Evolutionary conservation across 2,888 invertebrate genomes (phyloP), one percentile per base, ranked within the genome.

Genomic region (Pharmacophagus antenor): DNA sequence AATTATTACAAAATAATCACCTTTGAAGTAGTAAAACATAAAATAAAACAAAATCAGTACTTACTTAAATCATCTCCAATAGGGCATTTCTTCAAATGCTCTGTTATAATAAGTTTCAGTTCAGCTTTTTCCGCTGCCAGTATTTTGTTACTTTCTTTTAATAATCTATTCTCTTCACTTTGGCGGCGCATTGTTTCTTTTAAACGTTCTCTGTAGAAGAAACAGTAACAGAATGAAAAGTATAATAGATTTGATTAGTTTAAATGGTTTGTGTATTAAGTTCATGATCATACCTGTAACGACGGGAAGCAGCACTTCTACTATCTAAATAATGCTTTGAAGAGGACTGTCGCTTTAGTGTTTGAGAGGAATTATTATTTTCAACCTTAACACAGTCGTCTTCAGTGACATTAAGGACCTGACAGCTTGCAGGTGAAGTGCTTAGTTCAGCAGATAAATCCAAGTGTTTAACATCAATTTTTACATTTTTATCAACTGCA

Each of bases 281-380:
- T n/a, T n/a, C n/a, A n/a, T n/a, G n/a, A 22, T 31, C 23, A 56
- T 59, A 76, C 76, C 76, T 71, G 52, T 78, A 78, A 65, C 78
- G 66, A 56, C 77, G 82, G 0, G 89, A 87, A 2, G 88, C 88
- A 0, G 86, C 88, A 4, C 78, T 77, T 51, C 80, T 71, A 17
- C 78, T 78, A 20, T 82, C 78, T 41, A 79, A 63, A 7, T 76
- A 73, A 22, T 62, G 63, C 63, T 2, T 64, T 1, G 58, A 56
- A 21, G 52, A 22, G 5, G 52, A 48, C 4, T 31, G 22, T 17
- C 25, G 62, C 55, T 31, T 64, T 68, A 31, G 47, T 59, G 46
- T 63, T 48, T 42, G 60, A 22, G 41, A 37, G 48, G 12, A 44
- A 47, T 46, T 53, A 21, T 67, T 68, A 0, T 64, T 57, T 21